phyloP scores from a whole-genome alignment of 2,888 invertebrate genomes.

The Linnaemya vulpina region DNA sequence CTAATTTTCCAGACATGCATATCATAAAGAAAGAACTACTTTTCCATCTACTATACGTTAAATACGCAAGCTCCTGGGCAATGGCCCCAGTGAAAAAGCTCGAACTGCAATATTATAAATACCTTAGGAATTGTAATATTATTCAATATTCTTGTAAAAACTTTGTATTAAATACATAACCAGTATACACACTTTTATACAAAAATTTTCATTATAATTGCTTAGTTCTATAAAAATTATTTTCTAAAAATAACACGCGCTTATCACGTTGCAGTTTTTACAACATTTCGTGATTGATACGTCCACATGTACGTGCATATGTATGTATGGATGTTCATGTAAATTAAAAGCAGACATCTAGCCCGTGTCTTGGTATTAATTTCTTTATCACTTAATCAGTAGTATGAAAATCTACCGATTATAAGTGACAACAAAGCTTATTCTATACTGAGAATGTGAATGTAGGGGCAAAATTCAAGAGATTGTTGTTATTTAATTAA shows the following conservation, averaged over 20 bases:
- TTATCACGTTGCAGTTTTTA: constrained; percentile 70
- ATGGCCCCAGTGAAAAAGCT: too few relatives aligned
- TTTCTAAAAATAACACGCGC: constrained; percentile 67
- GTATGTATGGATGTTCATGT: constrained; percentile 25
- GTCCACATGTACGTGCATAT: neutral
- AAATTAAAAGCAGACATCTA: constrained; percentile 47
- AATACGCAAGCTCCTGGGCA: too few relatives aligned
- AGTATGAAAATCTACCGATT: constrained; percentile 57
- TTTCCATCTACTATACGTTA: too few relatives aligned
- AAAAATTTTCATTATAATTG: constrained; percentile 18
- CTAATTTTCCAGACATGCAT: too few relatives aligned
- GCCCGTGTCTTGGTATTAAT: constrained; percentile 38
- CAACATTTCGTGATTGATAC: constrained; percentile 69
- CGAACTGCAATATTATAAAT: neutral
- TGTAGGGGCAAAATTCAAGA: constrained; percentile 54
- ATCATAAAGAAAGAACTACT: too few relatives aligned
- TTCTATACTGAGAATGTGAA: constrained; percentile 28
- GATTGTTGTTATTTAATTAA: constrained; percentile 37
- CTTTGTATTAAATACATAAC: neutral
- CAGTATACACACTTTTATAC: neutral
- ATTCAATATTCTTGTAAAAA: neutral
- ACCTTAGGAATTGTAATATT: neutral
- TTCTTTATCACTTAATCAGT: constrained; percentile 60
- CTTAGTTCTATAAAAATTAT: constrained; percentile 36
- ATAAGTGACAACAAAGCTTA: constrained; percentile 52